Base-by-base conservation (phyloP, 2,113 vertebrate genomes). In the Rhinolophus sinicus region DNA sequence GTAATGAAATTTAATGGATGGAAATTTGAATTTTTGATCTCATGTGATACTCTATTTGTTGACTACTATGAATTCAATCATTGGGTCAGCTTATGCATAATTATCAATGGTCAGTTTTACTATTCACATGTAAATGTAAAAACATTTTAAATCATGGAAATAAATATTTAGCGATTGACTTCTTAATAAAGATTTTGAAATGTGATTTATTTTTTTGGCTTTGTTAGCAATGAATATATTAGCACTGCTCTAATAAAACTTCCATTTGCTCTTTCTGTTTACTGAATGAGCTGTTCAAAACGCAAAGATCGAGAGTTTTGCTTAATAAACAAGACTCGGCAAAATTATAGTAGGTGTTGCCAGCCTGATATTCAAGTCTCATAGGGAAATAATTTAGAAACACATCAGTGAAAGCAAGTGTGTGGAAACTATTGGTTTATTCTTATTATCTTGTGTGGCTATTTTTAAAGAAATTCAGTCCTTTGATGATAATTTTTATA, bases 241-340 rank as follows among this genome's bases (percentile, higher is more conserved):
- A 91, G n/a, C 72, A n/a, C 33, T 88, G 22, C 65, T 94, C 83
- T 96, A 89, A 91, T 92, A 95, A 85, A 84, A 91, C 5, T 95
- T 56, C 33, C 7, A 76, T 89, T 94, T 93, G 50, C 19, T 85
- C 35, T 82, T 40, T 81, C 77, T 70, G 60, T 77, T 84, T 85
- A 64, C 72, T 50, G 60, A 97, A 85, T 85, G 44, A 94, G 9
- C 52, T 84, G 22, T 70, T 96, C 35, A 89, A 93, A 94, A 94
- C 78, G 72, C 82, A 89, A 86, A 93, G 88, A 95, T 78, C 70
- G 81, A 92, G 47, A 93, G 40, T 52, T 91, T 92, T 76, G 58
- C 52, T 92, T 94, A 88, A 72, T 92, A 92, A 96, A 95, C 52
- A 95, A 93, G 56, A 91, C 95, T 85, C 52, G 85, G 76, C 65